A percentile compares a stretch with the other conserved stretches of the same genome.
These are phyloP conservation scores for Danio rerio DNA, from an alignment of 2,113 vertebrate genomes.

Conservation along the genomic window DNA sequence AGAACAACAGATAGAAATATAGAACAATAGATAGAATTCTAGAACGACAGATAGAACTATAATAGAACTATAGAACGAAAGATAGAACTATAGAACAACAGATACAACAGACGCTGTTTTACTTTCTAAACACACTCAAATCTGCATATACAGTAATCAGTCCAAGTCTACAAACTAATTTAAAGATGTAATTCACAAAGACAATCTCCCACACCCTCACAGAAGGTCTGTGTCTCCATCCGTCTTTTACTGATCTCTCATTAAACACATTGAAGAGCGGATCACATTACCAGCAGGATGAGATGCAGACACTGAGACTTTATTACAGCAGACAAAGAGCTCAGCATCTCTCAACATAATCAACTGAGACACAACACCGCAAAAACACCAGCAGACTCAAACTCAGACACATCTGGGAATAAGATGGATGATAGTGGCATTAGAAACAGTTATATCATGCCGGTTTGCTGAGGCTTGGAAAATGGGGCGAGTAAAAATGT, in stretches of 20 bases:
- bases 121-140: background rate
- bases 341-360: slow-evolving; percentile 60
- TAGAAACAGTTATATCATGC: background rate
- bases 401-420: background rate
- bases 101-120: background rate
- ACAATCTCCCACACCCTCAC: slow-evolving; percentile 11
- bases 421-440: background rate
- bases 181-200: background rate
- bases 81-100: too few species aligned
- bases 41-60: too few species aligned
- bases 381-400: slow-evolving; percentile 59
- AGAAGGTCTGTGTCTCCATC: slow-evolving; percentile 36
- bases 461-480: background rate
- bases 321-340: slow-evolving; percentile 54
- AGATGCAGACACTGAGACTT: slow-evolving; percentile 55
- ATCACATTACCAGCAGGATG: slow-evolving; percentile 52
- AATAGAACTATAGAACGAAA: too few species aligned
- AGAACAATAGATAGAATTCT: too few species aligned
- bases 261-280: slow-evolving; percentile 65
- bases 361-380: background rate
- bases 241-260: slow-evolving; percentile 61
- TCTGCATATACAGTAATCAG: background rate
- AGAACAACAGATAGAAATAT: too few species aligned
- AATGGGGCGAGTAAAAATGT: background rate
- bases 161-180: background rate